These are phyloP conservation scores for Cottoperca gobio DNA, from an alignment of 2,797 vertebrate genomes.

Conservation along the genomic window DNA sequence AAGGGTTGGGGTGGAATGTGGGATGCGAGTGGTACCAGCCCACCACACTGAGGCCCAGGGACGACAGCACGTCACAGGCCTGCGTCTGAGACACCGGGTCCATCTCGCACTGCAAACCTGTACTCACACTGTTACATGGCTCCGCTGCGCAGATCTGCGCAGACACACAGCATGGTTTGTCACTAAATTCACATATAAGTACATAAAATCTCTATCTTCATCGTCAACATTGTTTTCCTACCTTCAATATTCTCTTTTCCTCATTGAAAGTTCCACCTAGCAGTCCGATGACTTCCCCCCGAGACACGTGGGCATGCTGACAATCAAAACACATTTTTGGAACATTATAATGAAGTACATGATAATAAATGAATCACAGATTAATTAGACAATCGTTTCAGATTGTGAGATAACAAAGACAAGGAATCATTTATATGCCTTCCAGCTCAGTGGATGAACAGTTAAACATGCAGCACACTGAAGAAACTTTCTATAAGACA, in stretches of 20 bases:
- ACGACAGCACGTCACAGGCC: slow-evolving; percentile 91
- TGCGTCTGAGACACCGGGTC: slow-evolving; percentile 96
- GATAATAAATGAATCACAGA: background rate
- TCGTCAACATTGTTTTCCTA: slow-evolving; percentile 64
- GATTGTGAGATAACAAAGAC: background rate
- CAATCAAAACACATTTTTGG: slow-evolving; percentile 31
- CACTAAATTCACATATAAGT: background rate
- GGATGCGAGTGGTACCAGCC: slow-evolving; percentile 99
- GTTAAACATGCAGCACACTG: background rate
- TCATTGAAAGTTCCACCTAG: slow-evolving; percentile 92
- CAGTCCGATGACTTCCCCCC: slow-evolving; percentile 96
- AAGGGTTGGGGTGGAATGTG: slow-evolving; percentile 96
- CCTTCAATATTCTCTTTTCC: slow-evolving; percentile 89
- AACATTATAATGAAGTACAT: background rate
- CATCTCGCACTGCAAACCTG: slow-evolving; percentile 98
- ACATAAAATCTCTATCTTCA: background rate
- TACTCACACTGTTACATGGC: slow-evolving; percentile 96
- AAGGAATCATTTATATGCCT: background rate
- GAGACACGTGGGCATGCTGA: slow-evolving; percentile 96
- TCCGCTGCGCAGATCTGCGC: slow-evolving; percentile 91
- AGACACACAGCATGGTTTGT: background rate
- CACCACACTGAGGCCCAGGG: slow-evolving; percentile 89
- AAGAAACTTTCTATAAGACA: background rate
- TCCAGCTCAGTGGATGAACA: background rate
- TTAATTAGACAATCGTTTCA: background rate